Percentiles rank a stretch among this genome's conserved stretches.
phyloP scores from a whole-genome alignment of 1,140 invertebrate species.

The Zaprionus gabonicus region DNA sequence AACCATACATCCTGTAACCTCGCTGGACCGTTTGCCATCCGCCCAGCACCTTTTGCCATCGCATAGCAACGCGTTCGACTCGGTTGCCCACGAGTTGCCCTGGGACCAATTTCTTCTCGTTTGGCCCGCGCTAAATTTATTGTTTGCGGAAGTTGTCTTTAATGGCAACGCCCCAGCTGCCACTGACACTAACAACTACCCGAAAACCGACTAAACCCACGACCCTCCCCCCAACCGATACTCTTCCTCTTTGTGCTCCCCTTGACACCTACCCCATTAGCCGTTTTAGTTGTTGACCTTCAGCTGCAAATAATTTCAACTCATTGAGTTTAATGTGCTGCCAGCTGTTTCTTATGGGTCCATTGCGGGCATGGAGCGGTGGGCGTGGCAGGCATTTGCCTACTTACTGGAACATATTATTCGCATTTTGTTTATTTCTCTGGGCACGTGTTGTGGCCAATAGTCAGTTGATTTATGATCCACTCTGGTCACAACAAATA shows the following conservation, averaged over 20 bases:
- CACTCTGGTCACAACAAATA: slow-evolving; percentile 40
- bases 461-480: slow-evolving; percentile 75
- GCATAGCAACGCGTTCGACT: slow-evolving; percentile 34
- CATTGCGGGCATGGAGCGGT: too few species aligned
- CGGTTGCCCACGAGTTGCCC: slow-evolving; percentile 28
- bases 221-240: neutral
- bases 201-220: slow-evolving; percentile 2
- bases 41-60: neutral
- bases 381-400: slow-evolving; percentile 30
- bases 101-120: slow-evolving; percentile 54
- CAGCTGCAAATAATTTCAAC: slow-evolving; percentile 79
- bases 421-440: slow-evolving; percentile 43
- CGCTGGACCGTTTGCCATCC: neutral
- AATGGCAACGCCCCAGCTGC: slow-evolving; percentile 64
- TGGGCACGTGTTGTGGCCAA: slow-evolving; percentile 68
- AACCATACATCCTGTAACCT: slow-evolving; percentile 1
- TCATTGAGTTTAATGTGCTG: slow-evolving; percentile 80
- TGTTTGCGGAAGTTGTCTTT: slow-evolving; percentile 81
- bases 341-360: slow-evolving; percentile 44
- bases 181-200: slow-evolving; percentile 20
- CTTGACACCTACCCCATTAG: slow-evolving; percentile 8
- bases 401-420: slow-evolving; percentile 25
- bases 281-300: slow-evolving; percentile 72
- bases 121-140: slow-evolving; percentile 66
- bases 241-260: neutral